Conservation (phyloP, 2,797 vertebrate species). For the Tadarida brasiliensis region DNA sequence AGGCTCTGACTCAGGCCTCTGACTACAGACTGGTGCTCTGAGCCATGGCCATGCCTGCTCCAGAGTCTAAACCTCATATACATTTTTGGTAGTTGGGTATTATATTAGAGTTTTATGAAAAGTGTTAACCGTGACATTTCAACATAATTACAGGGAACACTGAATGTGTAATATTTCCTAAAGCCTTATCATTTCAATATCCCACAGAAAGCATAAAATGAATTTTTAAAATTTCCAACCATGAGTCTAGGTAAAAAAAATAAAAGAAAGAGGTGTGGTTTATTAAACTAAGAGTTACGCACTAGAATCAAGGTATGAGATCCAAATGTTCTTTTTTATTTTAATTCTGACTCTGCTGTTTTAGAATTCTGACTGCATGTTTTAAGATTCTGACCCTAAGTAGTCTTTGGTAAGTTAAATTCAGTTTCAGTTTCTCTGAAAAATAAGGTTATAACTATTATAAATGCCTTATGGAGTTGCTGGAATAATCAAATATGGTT, state of each 20-base stretch:
- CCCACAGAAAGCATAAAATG: background rate
- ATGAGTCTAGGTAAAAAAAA: background rate
- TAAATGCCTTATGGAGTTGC: background rate
- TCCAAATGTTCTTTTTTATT: background rate
- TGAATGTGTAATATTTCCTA: background rate
- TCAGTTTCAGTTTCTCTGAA: background rate
- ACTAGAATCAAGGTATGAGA: background rate
- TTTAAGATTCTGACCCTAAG: slow-evolving; percentile 1
- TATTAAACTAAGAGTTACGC: background rate
- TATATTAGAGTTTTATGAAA: background rate
- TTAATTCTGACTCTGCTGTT: background rate
- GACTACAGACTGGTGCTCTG: background rate
- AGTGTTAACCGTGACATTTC: background rate
- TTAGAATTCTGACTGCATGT: background rate
- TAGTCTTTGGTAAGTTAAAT: slow-evolving; percentile 13
- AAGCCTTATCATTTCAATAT: slow-evolving; percentile 16
- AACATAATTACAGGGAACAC: background rate
- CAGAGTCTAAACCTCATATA: background rate
- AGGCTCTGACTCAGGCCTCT: background rate
- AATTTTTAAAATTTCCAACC: background rate
- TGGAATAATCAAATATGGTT: background rate
- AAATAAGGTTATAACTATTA: background rate
- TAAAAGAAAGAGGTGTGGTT: background rate
- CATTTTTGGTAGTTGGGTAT: background rate
- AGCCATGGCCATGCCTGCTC: too few species aligned